Conservation (phyloP, 2,888 invertebrate species). For the Drosophila atroscutellata region DNA sequence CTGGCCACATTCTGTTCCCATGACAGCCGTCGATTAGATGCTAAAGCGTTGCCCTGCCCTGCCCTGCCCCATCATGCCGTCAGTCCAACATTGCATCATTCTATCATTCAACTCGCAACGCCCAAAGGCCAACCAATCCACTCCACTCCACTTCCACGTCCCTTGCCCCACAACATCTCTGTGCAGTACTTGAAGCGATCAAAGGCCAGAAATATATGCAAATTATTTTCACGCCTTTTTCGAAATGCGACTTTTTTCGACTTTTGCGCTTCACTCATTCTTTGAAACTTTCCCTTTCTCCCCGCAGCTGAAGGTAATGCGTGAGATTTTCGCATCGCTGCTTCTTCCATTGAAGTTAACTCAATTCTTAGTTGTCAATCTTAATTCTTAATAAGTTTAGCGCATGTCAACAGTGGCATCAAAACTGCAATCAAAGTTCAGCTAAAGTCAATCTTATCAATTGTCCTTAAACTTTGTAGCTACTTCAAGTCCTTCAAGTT, state of each 20-base stretch:
- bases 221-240: slow-evolving; percentile 86
- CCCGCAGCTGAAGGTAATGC: not conserved
- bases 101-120: slow-evolving; percentile 22
- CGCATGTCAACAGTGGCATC: not conserved
- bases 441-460: not conserved
- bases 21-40: slow-evolving; percentile 76
- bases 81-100: slow-evolving; percentile 1
- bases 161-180: slow-evolving; percentile 1
- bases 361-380: not conserved
- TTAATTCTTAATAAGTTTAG: slow-evolving; percentile 2
- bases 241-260: slow-evolving; percentile 79
- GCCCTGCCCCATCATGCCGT: slow-evolving; percentile 3
- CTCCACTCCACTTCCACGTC: not conserved
- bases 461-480: not conserved
- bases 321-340: not conserved
- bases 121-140: slow-evolving; percentile 5
- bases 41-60: slow-evolving; percentile 13
- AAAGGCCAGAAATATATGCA: slow-evolving; percentile 85
- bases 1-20: slow-evolving; percentile 59
- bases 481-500: not conserved
- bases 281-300: not conserved
- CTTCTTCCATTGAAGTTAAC: not conserved
- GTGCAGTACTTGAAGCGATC: slow-evolving; percentile 82
- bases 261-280: not conserved
- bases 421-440: not conserved